phyloP scores from a whole-genome alignment of 2,797 vertebrate species.

The Australoheros facetus region DNA sequence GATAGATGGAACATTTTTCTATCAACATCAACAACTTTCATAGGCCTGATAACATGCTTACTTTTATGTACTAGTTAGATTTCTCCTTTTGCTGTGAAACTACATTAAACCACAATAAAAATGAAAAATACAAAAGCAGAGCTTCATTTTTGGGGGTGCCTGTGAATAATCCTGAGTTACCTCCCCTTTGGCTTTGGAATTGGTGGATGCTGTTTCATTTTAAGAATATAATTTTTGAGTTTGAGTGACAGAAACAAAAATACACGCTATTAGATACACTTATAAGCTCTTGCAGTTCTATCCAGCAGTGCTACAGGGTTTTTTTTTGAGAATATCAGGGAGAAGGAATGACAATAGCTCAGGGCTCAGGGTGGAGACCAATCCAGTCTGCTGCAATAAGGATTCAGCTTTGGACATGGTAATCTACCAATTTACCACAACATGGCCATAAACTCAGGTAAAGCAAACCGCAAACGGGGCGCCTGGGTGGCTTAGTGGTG shows the following conservation, averaged over 20 bases:
- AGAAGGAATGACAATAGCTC: not conserved
- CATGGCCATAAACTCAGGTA: not conserved
- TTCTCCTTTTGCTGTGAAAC: rapidly evolving
- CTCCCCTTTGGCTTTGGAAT: not conserved
- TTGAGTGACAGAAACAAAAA: not conserved
- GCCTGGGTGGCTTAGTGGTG: too few relatives aligned
- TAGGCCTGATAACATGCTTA: not conserved
- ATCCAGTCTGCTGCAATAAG: not conserved
- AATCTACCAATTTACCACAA: not conserved
- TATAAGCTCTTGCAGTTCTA: not conserved
- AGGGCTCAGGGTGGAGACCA: not conserved
- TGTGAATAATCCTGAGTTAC: not conserved
- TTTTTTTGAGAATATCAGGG: rapidly evolving
- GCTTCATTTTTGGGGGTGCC: not conserved
- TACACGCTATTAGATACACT: not conserved
- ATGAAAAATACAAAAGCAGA: not conserved
- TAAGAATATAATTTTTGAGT: not conserved
- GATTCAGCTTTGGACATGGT: not conserved
- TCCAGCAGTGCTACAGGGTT: not conserved
- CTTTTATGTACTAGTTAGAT: not conserved
- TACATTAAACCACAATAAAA: not conserved
- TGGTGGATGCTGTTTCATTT: not conserved
- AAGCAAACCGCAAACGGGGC: not conserved
- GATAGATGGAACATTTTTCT: not conserved
- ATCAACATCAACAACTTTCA: not conserved